Evolutionary conservation across 2,113 vertebrate genomes (phyloP), one percentile per base, ranked within the genome.

Genomic region (Taurulus bubalis): DNA sequence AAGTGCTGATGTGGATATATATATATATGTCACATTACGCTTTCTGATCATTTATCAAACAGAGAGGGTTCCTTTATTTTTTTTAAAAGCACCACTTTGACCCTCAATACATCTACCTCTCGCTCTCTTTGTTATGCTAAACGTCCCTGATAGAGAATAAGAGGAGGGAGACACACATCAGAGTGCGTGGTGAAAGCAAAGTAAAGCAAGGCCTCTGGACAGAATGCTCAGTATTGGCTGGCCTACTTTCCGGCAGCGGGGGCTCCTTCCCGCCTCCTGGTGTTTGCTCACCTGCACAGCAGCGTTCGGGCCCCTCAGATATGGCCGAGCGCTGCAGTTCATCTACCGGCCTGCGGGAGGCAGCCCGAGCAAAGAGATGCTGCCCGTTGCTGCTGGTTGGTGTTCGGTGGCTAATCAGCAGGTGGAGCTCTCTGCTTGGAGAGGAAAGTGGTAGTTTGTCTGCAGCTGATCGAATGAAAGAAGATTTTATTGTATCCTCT

Each of bases 221-320:
- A 71, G 38, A 80, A 51, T 65, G 72, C 68, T 72, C 67, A 56
- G 4, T 55, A 30, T 26, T 77, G 70, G 80, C 77, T 92, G 91
- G 59, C 91, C 91, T 92, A 93, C 92, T 93, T 94, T 91, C 32
- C 47, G 1, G 1, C 28, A 40, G 1, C 0, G 0, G 14, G 1
- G 20, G 84, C 88, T 92, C 81, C 49, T 67, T 84, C 83, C 20
- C 64, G 84, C 88, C 91, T 28, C 86, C 93, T 93, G 87, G 53
- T 83, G 91, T 83, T 56, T 15, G 59, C 9, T 8, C 12, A 2
- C 1, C 2, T 22, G 7, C 10, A 62, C 68, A 2, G 14, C 18
- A 14, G 30, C 0, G 5, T 8, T 3, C 0, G 0, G 6, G 11
- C 0, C 1, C 8, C 28, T 36, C 5, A 2, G 8, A 16, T 0